Percentiles rank a stretch among this genome's conserved stretches.
phyloP scores from a whole-genome alignment of 2,888 invertebrate genomes.

The Cerceris rybyensis region DNA sequence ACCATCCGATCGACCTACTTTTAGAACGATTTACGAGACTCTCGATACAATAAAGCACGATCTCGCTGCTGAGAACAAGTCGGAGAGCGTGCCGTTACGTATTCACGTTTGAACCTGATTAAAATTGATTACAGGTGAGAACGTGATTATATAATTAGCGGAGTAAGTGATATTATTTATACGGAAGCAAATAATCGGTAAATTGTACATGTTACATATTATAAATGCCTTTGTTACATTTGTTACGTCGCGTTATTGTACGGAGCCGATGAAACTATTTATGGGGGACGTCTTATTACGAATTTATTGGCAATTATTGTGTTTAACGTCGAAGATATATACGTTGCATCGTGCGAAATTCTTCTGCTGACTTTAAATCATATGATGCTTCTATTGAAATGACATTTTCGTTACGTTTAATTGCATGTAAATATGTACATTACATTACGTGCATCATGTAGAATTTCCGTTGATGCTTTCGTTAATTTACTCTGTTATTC shows the following conservation, averaged over 20 bases:
- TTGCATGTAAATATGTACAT: slow-evolving; percentile 38
- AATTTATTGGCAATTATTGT: slow-evolving; percentile 33
- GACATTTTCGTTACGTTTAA: slow-evolving; percentile 7
- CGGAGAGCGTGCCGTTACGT: slow-evolving; percentile 76
- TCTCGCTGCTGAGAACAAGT: slow-evolving; percentile 77
- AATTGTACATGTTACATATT: slow-evolving; percentile 52
- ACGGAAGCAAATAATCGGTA: slow-evolving; percentile 37
- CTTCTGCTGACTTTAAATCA: too few relatives aligned
- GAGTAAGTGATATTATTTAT: slow-evolving; percentile 53
- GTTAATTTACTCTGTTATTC: too few relatives aligned
- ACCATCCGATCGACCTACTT: slow-evolving; percentile 92
- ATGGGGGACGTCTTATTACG: slow-evolving; percentile 34
- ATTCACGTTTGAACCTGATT: slow-evolving; percentile 73
- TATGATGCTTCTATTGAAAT: background rate
- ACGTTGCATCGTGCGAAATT: too few relatives aligned
- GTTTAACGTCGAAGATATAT: too few relatives aligned
- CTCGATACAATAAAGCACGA: slow-evolving; percentile 86
- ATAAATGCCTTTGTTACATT: slow-evolving; percentile 61
- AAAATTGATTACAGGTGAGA: slow-evolving; percentile 28
- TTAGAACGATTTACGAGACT: slow-evolving; percentile 91
- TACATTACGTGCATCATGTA: slow-evolving; percentile 13
- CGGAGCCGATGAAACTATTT: slow-evolving; percentile 49
- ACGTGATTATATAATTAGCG: slow-evolving; percentile 35
- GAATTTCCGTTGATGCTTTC: background rate
- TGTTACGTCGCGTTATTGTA: slow-evolving; percentile 59